Evolutionary conservation across 53 echinoderm and acorn worm genomes (phyloP), one percentile per base, ranked within the genome.

Genomic region (Echinometra lucunter): DNA sequence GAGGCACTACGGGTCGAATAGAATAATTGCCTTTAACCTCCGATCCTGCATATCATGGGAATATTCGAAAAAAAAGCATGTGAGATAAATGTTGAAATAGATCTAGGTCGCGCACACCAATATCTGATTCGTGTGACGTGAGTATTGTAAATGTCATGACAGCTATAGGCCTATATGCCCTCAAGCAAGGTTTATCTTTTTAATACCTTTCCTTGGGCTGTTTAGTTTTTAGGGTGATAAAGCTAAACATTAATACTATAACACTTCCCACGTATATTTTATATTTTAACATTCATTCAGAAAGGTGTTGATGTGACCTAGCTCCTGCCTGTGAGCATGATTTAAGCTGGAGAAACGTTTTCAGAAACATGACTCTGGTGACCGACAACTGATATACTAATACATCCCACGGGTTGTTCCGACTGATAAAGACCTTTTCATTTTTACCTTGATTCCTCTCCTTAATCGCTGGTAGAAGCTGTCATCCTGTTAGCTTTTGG

Each of bases 1-100:
- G n/a, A 34, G 72, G 7, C 42, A 18, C 78, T 78, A 21, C 19
- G 42, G 10, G 35, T 42, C 35, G 23, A 23, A 78, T 21, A 49
- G 49, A 45, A 85, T 45, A n/a, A 85, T 45, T 85, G 44, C n/a
- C n/a, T 81, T 85, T 12, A 11, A 28, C 85, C 85, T 85, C 49
- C 1, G 47, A 49, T n/a, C 37, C 10, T 47, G 27, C 23, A 45
- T 9, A 47, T 11, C 85, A 53, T 49, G 81, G 44, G 81, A 44
- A 23, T 25, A 44, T 6, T 49, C 11, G 49, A 85, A 30, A 85
- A 6, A 9, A 49, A 49, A 49, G 5, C 53, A 53, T 53, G 13
- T 53, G 13, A 53, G 13, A 7, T 38, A 75, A 75, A 75, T 75
- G 32, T 47, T 49, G 85, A 47, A 85, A 28, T 12, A 49, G 49